Evolutionary conservation across 2,113 vertebrate genomes (phyloP), one percentile per base, ranked within the genome.

Genomic region (Odontesthes bonariensis): DNA sequence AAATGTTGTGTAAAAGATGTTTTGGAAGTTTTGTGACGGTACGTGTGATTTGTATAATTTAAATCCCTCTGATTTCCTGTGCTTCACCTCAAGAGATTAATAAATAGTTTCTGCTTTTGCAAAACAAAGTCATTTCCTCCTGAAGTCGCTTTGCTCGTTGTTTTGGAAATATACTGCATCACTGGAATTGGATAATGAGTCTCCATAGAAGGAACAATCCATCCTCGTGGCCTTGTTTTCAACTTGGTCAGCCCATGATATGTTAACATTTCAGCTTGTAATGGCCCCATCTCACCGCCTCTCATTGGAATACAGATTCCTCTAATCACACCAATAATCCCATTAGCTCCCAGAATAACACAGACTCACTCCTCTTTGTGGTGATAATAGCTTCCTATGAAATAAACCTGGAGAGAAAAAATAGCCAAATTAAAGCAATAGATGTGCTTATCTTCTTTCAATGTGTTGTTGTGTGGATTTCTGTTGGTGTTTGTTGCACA

Each of bases 321-420:
- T 87, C 74, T 81, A 83, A 90, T 91, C 89, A 82, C 73, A 88
- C 69, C 72, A 69, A 81, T 86, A 52, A 90, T 87, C 81, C 54
- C 40, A 55, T 69, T 73, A 82, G 84, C 81, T 87, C 77, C 86
- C 81, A 64, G 63, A 82, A 81, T 69, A 71, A 82, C 53, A 11
- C 31, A 3, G 17, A 75, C 52, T 57, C 16, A 44, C 69, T 81
- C 23, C 64, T 70, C 69, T 55, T 79, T 68, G 40, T 58, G 69
- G 67, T 70, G 69, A 89, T 88, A 82, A 82, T 73, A 20, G 82
- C 63, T 53, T 44, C 56, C 22, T 65, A 79, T 69, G 58, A 88
- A 86, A 69, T 73, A 77, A 78, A 65, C 66, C 64, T 46, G 60
- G 52, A 13, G 70, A 69, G 32, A 38, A 71, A 75, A 82, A 76